Evolutionary conservation across 2,797 vertebrate genomes (phyloP).

Genomic region (Enteromius anoplus): DNA sequence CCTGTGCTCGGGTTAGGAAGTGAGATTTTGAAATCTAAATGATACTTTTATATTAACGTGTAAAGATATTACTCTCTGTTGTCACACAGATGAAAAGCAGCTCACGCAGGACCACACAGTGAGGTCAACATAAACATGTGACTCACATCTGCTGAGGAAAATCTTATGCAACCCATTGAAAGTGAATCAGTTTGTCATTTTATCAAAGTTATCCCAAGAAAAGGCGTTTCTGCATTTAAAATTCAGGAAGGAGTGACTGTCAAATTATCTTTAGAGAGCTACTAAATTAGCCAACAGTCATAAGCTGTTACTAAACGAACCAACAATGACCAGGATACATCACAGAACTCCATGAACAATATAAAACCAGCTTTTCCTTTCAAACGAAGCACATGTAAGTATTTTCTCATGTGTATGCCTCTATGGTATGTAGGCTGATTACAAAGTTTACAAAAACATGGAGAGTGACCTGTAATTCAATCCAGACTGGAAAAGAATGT

Average conservation of each 20-base stretch:
- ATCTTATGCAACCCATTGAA: neutral
- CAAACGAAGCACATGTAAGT: too few relatives aligned
- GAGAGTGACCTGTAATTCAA: neutral
- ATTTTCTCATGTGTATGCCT: neutral
- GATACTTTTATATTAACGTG: neutral
- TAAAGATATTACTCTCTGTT: neutral
- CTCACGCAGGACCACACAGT: neutral
- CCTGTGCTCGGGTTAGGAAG: neutral
- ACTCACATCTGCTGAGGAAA: conserved; percentile 10
- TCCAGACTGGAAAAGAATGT: conserved; percentile 34
- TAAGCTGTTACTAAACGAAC: neutral
- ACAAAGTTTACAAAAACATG: conserved; percentile 7
- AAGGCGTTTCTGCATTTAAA: neutral
- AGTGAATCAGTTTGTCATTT: neutral
- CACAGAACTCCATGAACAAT: neutral
- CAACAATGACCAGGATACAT: neutral
- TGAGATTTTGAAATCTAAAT: neutral
- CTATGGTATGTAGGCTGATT: neutral
- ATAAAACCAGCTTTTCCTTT: neutral
- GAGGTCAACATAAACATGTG: neutral
- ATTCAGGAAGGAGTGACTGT: neutral
- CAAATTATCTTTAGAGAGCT: neutral
- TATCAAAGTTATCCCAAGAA: neutral
- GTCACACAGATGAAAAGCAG: neutral
- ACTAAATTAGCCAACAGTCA: neutral